A percentile compares a stretch with the other conserved stretches of the same genome.
Conservation (phyloP, 1,140 invertebrate genomes). For the Asbolus verrucosus region DNA sequence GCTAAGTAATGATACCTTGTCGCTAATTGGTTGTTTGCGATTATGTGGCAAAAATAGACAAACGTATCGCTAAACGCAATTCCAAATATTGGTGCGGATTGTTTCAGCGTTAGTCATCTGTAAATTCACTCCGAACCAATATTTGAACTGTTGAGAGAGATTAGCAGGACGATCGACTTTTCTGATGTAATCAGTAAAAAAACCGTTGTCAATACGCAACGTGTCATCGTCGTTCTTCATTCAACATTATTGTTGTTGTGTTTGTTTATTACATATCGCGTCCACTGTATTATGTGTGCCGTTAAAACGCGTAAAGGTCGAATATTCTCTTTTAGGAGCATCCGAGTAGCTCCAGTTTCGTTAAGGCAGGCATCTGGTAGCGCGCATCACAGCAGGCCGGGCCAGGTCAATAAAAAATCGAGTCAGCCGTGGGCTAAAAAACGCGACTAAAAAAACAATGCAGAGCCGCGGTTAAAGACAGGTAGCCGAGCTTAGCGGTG, state of each 20-base stretch:
- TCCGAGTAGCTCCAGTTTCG: conserved; percentile 15
- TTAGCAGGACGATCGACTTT: background rate
- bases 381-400: conserved; percentile 40
- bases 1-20: background rate
- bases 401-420: conserved; percentile 56
- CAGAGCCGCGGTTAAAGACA: conserved; percentile 60
- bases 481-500: conserved; percentile 55
- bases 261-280: conserved; percentile 9
- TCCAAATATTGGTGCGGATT: background rate
- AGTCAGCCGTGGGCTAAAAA: conserved; percentile 56
- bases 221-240: background rate
- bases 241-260: background rate
- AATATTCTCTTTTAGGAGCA: background rate
- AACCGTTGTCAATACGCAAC: background rate
- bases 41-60: background rate
- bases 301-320: conserved; percentile 10
- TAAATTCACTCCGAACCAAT: conserved; percentile 1
- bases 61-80: background rate
- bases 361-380: conserved; percentile 33
- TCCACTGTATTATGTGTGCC: background rate
- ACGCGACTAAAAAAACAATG: conserved; percentile 54
- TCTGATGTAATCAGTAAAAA: background rate
- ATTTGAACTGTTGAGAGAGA: conserved; percentile 8
- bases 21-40: background rate
- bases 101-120: background rate